phyloP scores from a whole-genome alignment of 2,888 invertebrate species.

The Dexiosoma caninum region DNA sequence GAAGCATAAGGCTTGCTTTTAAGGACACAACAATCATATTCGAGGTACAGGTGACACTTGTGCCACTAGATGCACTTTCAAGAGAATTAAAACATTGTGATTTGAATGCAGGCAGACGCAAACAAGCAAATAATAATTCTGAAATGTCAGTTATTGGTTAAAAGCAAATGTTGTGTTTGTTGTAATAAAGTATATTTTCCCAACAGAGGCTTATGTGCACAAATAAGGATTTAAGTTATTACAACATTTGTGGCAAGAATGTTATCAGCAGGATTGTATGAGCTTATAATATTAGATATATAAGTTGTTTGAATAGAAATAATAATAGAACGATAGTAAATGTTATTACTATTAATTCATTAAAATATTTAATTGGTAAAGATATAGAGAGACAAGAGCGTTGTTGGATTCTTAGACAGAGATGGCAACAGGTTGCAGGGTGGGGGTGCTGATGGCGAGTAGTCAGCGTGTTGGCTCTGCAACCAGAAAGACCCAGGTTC shows the following conservation, averaged over 20 bases:
- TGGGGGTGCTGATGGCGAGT: no score
- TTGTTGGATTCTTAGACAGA: neutral
- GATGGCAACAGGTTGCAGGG: no score
- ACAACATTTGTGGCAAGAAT: constrained; percentile 1
- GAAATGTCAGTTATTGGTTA: neutral
- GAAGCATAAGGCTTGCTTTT: constrained; percentile 26
- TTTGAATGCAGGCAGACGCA: neutral
- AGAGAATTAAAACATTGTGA: constrained; percentile 28
- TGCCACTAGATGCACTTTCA: neutral
- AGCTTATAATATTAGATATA: neutral
- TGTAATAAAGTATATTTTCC: constrained; percentile 30
- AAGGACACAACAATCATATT: constrained; percentile 11
- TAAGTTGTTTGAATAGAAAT: neutral
- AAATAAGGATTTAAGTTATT: constrained; percentile 16
- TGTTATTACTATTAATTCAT: neutral
- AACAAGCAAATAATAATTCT: constrained; percentile 7
- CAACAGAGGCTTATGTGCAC: neutral
- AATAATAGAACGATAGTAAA: neutral
- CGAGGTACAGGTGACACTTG: neutral
- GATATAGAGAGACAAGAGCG: neutral
- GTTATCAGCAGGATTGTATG: no score
- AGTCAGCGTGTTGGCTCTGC: no score
- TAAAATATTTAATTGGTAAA: neutral
- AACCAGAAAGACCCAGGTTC: no score
- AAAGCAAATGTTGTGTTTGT: neutral